Base-by-base conservation (phyloP, 2,888 invertebrate species). In the Phengaris arion region DNA sequence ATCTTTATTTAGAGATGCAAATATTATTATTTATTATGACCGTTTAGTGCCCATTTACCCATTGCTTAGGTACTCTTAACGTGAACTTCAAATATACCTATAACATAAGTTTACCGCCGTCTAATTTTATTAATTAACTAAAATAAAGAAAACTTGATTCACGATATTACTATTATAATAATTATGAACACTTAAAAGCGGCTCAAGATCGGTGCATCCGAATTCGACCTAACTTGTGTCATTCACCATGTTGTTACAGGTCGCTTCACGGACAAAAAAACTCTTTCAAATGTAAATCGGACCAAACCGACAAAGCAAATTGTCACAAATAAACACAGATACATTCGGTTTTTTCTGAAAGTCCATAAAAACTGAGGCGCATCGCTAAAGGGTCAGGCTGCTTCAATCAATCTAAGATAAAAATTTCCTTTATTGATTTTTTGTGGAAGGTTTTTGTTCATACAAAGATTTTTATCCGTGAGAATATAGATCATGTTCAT, bases 321-420 rank as follows among this genome's bases (percentile, higher is more conserved):
- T 93, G 93, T 93, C 93, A 93, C 93, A 93, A 93, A 93, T 93
- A 93, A 93, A 93, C 93, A 93, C 87, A 87, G 92, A 91, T 92
- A 89, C 91, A 86, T 90, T 89, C 86, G 82, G 85, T 88, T 91
- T 92, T 91, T 90, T 91, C 85, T 88, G 85, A 89, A 90, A 89
- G 88, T 85, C 81, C 84, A 89, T 84, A 92, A 92, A 92, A 92
- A 91, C 85, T 80, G 80, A 84, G 83, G 87, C 87, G 87, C 88
- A 88, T 86, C 88, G 84, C 86, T 88, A 87, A 88, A 90, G 92
- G 92, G 91, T 92, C 92, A 93, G 91, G 86, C 87, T 86, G 89
- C 89, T 35, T 35, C 35, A 92, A 93, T 93, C 93, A 92, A 93
- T 93, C 93, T 92, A 87, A 89, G 91, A 89, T 91, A 89, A 90